A percentile compares a stretch with the other conserved stretches of the same genome.
These are phyloP conservation scores for Physeter macrocephalus DNA, from an alignment of 2,113 vertebrate species.

Conservation along the genomic window DNA sequence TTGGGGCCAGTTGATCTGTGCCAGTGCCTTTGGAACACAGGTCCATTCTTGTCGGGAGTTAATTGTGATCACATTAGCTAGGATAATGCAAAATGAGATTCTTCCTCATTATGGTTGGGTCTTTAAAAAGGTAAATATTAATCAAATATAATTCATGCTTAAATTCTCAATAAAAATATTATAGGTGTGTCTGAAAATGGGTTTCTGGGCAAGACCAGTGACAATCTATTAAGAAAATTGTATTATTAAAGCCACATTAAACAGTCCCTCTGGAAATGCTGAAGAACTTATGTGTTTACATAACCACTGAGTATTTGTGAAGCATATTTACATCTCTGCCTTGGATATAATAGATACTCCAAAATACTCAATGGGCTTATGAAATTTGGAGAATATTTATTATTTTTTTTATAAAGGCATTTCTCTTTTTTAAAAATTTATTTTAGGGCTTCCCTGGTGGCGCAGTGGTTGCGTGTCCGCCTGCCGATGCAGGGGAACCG, in stretches of 20 bases:
- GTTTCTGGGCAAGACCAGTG: background rate
- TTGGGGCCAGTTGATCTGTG: background rate
- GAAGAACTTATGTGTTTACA: background rate
- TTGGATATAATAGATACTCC: background rate
- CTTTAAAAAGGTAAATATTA: constrained; percentile 18
- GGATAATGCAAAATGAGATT: background rate
- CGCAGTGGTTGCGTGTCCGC: no score
- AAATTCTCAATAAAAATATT: constrained; percentile 16
- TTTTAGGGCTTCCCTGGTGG: no score
- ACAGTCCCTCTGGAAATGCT: background rate
- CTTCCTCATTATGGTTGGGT: background rate
- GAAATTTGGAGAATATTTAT: constrained; percentile 5
- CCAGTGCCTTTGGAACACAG: background rate
- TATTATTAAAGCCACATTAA: background rate
- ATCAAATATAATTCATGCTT: background rate
- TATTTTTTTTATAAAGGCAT: no score
- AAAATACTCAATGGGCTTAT: background rate
- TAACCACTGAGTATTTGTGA: background rate
- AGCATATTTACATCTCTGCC: background rate
- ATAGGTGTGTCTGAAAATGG: background rate
- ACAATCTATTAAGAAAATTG: background rate
- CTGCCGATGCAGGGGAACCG: no score
- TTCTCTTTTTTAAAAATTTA: no score
- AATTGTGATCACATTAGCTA: background rate
- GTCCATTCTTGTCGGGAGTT: background rate